Evolutionary conservation across 2,797 vertebrate genomes (phyloP).

Genomic region (Acanthurus tractus): DNA sequence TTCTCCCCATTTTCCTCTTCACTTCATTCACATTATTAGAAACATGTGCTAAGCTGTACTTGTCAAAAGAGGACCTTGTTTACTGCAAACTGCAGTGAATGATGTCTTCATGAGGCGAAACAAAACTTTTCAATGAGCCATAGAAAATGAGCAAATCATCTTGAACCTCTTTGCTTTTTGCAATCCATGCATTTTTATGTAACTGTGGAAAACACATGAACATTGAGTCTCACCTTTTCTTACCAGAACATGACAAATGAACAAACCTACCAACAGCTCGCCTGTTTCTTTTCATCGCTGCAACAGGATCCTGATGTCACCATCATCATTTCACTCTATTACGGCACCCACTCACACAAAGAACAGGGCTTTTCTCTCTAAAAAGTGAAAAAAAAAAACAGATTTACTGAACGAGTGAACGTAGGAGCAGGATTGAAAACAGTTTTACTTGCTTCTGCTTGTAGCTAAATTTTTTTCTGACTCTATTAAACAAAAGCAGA

Average conservation of each 20-base stretch:
- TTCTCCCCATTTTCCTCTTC: background rate
- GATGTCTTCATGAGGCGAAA: background rate
- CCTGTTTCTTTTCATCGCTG: background rate
- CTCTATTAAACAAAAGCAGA: background rate
- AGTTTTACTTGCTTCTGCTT: background rate
- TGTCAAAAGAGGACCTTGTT: background rate
- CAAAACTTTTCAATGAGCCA: background rate
- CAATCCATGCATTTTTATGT: background rate
- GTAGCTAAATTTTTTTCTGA: background rate
- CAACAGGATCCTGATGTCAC: background rate
- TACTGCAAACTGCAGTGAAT: background rate
- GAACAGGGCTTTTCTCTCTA: background rate
- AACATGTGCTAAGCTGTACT: background rate
- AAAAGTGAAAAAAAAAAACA: too few species aligned
- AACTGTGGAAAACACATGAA: background rate
- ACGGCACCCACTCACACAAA: background rate
- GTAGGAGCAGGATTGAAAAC: background rate
- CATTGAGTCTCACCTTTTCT: background rate
- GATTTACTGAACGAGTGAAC: background rate
- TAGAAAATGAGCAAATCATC: background rate
- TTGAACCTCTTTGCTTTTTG: background rate
- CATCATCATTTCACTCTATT: background rate
- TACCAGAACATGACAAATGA: background rate
- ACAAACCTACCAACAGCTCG: background rate
- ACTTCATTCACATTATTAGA: background rate